Base-by-base conservation (phyloP, 2,797 vertebrate species). In the Trematomus bernacchii region DNA sequence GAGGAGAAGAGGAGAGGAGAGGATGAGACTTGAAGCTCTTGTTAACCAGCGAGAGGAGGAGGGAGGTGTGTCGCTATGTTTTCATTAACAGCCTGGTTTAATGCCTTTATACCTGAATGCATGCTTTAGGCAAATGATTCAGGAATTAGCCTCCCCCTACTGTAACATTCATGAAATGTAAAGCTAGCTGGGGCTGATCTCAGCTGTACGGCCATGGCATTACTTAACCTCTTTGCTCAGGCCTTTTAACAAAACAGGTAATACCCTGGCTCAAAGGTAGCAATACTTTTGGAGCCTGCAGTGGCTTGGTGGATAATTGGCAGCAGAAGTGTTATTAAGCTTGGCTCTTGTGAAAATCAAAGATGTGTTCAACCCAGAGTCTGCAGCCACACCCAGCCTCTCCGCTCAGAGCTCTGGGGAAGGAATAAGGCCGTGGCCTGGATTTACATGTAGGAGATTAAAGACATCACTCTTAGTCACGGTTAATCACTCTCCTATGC, bases 371-470 rank as follows among this genome's bases (percentile, higher is more conserved):
- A 79, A 52, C 55, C 73, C 42, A 21, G 51, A 77, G 73, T 14
- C 23, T 68, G 57, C 76, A 52, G 75, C 62, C n/a, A 13, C 50
- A 47, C 42, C 48, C 47, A 54, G 46, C 15, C 40, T 53, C 64
- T 66, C 12, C 3, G 15, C 19, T 64, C 44, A 10, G 15, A 44
- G 67, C 80, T 63, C 47, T 2, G 16, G 62, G 75, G 58, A 67
- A 72, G 66, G 58, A 86, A 43, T 61, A 52, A 83, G 52, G 68
- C 27, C 64, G 50, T 7, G 59, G 69, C 71, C 63, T 75, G 64
- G 51, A 73, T 89, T 84, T 83, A 61, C 74, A 80, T 80, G 87
- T 46, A 60, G 50, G 37, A 79, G 78, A 87, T 87, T 87, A 87
- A 86, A 86, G 42, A 68, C 87, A 84, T 92, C 79, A 78, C 71